phyloP scores from a whole-genome alignment of 1,140 invertebrate species.

The Bombus haemorrhoidalis region DNA sequence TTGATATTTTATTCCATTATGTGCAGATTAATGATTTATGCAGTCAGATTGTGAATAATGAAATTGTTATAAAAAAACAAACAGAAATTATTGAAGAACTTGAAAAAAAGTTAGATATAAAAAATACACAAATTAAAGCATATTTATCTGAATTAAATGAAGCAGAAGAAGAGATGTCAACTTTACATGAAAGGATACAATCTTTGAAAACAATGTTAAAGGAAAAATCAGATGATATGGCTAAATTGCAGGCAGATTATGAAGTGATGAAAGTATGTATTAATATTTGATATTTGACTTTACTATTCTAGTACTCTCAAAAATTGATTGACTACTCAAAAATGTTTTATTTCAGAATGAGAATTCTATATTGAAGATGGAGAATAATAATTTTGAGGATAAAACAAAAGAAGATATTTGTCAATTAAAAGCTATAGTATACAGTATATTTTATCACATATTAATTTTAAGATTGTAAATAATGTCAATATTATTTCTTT shows the following conservation, averaged over 20 bases:
- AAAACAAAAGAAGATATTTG: slow-evolving; percentile 70
- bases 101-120: slow-evolving; percentile 58
- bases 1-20: slow-evolving; percentile 15
- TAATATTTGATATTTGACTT: neutral
- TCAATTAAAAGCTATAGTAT: slow-evolving; percentile 70
- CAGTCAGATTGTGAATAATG: slow-evolving; percentile 36
- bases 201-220: slow-evolving; percentile 70
- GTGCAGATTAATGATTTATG: slow-evolving; percentile 55
- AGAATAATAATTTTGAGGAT: slow-evolving; percentile 62
- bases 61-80: slow-evolving; percentile 56
- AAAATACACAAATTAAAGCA: slow-evolving; percentile 54
- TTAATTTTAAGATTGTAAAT: neutral
- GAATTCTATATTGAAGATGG: slow-evolving; percentile 71
- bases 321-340: neutral
- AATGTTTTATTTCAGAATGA: slow-evolving; percentile 70
- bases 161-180: slow-evolving; percentile 60
- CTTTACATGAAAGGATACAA: slow-evolving; percentile 57
- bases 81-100: slow-evolving; percentile 57
- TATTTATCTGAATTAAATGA: slow-evolving; percentile 60
- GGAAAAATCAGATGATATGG: slow-evolving; percentile 68
- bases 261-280: slow-evolving; percentile 71
- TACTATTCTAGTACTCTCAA: neutral
- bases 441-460: neutral
- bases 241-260: slow-evolving; percentile 73
- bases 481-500: slow-evolving; percentile 37